Conservation (phyloP, 2,797 vertebrate genomes). For the Squalus acanthias region DNA sequence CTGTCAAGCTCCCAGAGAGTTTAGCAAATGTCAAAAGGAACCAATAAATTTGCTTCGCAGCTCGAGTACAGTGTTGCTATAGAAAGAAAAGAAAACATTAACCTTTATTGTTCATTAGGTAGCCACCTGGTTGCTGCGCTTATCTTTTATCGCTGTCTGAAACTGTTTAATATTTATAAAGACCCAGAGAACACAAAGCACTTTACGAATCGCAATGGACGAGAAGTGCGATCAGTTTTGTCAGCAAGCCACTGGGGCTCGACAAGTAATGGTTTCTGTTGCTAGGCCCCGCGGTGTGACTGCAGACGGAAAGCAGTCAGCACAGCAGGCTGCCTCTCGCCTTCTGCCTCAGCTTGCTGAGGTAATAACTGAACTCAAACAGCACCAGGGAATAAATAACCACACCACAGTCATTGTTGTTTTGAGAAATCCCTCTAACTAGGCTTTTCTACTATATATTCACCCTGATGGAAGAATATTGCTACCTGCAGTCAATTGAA, state of each 20-base stretch:
- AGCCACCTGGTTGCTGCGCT: background rate
- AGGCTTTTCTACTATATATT: background rate
- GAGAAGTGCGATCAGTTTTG: too few relatives aligned
- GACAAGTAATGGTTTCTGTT: background rate
- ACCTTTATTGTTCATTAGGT: background rate
- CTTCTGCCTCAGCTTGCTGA: background rate
- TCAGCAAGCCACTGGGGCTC: background rate
- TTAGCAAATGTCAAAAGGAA: background rate
- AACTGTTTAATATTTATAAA: background rate
- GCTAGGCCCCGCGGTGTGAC: background rate
- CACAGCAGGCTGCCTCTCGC: background rate
- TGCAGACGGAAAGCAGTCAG: background rate
- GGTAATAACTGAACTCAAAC: background rate
- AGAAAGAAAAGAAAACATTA: conserved; percentile 22
- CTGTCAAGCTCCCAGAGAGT: background rate
- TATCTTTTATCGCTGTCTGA: background rate
- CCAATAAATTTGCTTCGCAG: background rate
- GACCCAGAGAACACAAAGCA: background rate
- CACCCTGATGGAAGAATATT: background rate
- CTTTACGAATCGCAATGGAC: background rate
- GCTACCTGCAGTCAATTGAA: background rate
- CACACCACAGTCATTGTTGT: too few relatives aligned
- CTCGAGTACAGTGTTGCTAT: background rate
- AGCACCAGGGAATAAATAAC: background rate
- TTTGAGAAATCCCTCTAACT: background rate